These are phyloP conservation scores for Meiosimyza decipiens DNA, from an alignment of 2,888 invertebrate species.

Conservation along the genomic window DNA sequence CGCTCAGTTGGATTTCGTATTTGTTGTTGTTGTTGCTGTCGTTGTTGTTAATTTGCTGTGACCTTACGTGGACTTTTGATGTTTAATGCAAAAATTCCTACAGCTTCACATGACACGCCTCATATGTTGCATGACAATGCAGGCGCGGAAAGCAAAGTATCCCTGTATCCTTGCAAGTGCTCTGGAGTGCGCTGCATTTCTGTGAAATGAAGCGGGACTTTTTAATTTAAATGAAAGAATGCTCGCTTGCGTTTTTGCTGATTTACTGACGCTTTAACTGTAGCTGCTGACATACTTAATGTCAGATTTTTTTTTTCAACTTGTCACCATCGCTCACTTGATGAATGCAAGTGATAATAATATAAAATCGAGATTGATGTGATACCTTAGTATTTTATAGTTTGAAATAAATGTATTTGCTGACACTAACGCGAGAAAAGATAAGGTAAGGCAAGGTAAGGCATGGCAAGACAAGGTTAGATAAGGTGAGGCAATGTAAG, in stretches of 20 bases:
- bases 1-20: background rate
- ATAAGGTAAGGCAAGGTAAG: background rate
- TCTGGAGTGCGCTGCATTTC: background rate
- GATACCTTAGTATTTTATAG: too few species aligned
- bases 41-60: background rate
- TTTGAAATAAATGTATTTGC: too few species aligned
- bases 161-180: too few species aligned
- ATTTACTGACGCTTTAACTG: background rate
- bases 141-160: too few species aligned
- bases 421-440: too few species aligned
- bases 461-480: background rate
- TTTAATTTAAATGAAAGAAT: conserved; percentile 13
- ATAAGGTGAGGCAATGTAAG: background rate
- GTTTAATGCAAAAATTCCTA: too few species aligned
- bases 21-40: background rate
- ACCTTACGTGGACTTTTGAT: background rate
- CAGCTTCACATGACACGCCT: too few species aligned
- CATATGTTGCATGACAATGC: too few species aligned
- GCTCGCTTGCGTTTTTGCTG: background rate
- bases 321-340: background rate
- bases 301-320: background rate
- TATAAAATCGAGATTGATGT: too few species aligned
- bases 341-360: too few species aligned
- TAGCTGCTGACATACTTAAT: background rate
- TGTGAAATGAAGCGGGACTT: conserved; percentile 7